phyloP scores from a whole-genome alignment of 1,140 invertebrate species.

The Radopholus similis region DNA sequence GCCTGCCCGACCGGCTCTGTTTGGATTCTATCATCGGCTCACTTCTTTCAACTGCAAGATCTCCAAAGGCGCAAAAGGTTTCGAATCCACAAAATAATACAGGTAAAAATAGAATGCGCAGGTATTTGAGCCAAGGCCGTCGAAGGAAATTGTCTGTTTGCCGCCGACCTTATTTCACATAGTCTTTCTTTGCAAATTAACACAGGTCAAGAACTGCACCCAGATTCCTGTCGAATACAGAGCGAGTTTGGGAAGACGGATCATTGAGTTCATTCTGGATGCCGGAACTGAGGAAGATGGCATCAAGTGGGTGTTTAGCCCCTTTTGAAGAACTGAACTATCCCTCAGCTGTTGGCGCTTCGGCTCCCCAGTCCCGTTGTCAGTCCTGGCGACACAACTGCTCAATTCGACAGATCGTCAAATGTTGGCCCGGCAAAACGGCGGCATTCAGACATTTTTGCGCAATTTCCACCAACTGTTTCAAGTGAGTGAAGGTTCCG shows the following conservation, averaged over 20 bases:
- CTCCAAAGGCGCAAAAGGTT: no score
- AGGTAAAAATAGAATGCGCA: slow-evolving; percentile 15
- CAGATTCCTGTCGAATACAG: slow-evolving; percentile 20
- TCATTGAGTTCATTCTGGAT: slow-evolving; percentile 12
- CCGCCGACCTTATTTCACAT: background rate
- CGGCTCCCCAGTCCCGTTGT: slow-evolving; percentile 8
- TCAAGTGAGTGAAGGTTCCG: slow-evolving; percentile 2
- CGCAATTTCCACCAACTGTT: slow-evolving; percentile 30
- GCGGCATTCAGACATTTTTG: slow-evolving; percentile 33
- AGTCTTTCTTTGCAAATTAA: slow-evolving; percentile 9
- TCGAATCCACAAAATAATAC: no score
- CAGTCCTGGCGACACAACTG: slow-evolving; percentile 12
- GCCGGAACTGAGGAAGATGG: slow-evolving; percentile 1
- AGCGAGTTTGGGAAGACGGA: slow-evolving; percentile 2
- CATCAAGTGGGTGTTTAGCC: slow-evolving; percentile 14
- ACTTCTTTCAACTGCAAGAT: slow-evolving; percentile 15
- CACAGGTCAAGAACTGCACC: slow-evolving; percentile 31
- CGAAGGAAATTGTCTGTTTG: background rate
- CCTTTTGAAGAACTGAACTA: background rate
- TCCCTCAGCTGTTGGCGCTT: slow-evolving; percentile 1
- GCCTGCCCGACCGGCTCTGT: slow-evolving; percentile 8
- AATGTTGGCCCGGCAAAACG: slow-evolving; percentile 21
- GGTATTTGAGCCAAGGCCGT: slow-evolving; percentile 13
- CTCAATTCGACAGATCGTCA: slow-evolving; percentile 17
- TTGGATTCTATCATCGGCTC: slow-evolving; percentile 26